Percentiles rank a stretch among this genome's conserved stretches.
phyloP scores from a whole-genome alignment of 2,888 invertebrate species.

The Molanna angustata region DNA sequence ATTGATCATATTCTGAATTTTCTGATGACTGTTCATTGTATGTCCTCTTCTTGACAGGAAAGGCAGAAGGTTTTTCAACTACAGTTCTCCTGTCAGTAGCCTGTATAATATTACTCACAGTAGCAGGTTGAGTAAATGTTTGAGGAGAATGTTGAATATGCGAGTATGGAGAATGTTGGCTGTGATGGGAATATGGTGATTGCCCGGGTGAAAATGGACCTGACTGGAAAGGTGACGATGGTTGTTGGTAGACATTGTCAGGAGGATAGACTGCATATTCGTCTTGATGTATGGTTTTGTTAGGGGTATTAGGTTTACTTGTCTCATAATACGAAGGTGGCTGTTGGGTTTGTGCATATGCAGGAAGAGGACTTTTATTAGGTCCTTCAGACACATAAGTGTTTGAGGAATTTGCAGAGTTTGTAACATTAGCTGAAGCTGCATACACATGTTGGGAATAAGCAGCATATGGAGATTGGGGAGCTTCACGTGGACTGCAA shows the following conservation, averaged over 20 bases:
- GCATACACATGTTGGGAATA: slow-evolving; percentile 53
- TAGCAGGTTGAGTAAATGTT: slow-evolving; percentile 34
- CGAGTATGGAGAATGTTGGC: slow-evolving; percentile 42
- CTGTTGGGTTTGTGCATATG: slow-evolving; percentile 49
- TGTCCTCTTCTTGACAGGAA: slow-evolving; percentile 63
- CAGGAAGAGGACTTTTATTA: slow-evolving; percentile 48
- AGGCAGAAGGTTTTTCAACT: slow-evolving; percentile 46
- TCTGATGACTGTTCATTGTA: slow-evolving; percentile 48
- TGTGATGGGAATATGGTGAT: slow-evolving; percentile 44
- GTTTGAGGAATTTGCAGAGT: slow-evolving; percentile 41
- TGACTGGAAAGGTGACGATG: slow-evolving; percentile 44
- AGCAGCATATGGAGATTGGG: slow-evolving; percentile 52
- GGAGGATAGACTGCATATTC: slow-evolving; percentile 57
- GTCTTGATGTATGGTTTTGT: slow-evolving; percentile 53
- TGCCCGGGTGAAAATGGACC: slow-evolving; percentile 46
- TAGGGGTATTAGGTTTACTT: slow-evolving; percentile 48
- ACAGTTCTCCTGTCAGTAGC: slow-evolving; percentile 8
- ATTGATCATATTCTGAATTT: slow-evolving; percentile 2
- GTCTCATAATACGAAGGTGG: slow-evolving; percentile 64
- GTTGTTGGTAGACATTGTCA: slow-evolving; percentile 55
- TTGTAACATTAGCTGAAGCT: slow-evolving; percentile 36
- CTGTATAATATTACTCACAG: slow-evolving; percentile 13
- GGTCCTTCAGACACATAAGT: slow-evolving; percentile 45
- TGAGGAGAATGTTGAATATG: slow-evolving; percentile 43
- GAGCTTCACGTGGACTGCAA: slow-evolving; percentile 74